These are phyloP conservation scores for Physeter macrocephalus DNA, from an alignment of 2,113 vertebrate genomes.

Conservation along the genomic window DNA sequence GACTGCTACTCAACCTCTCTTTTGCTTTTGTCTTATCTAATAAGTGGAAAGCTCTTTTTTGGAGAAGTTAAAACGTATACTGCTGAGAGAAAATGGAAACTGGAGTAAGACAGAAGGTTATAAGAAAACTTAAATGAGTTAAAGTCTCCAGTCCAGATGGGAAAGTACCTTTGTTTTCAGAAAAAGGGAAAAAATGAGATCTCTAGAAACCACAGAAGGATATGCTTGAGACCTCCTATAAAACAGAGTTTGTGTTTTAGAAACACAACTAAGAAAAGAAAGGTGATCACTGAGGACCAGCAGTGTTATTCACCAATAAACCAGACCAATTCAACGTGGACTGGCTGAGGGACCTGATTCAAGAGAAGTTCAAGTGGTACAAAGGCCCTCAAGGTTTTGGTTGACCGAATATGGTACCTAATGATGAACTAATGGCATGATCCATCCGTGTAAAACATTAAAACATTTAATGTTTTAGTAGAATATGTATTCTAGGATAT, in stretches of 20 bases:
- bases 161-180: constrained; percentile 24
- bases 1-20: background rate
- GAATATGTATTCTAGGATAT: no score
- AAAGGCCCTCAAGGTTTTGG: background rate
- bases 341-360: background rate
- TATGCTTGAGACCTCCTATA: background rate
- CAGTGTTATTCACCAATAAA: background rate
- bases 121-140: constrained; percentile 15
- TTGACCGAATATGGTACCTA: background rate
- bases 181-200: background rate
- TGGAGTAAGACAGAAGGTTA: constrained; percentile 35
- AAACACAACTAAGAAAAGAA: background rate
- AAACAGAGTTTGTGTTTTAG: background rate
- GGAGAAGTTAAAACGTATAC: constrained; percentile 14
- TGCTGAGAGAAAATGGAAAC: constrained; percentile 37
- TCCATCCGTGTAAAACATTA: background rate
- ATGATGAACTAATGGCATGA: background rate
- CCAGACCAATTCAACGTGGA: background rate
- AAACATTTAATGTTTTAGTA: background rate
- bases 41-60: background rate
- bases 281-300: background rate
- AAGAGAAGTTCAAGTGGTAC: background rate
- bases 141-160: background rate
- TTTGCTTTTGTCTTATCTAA: background rate
- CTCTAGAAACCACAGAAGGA: background rate